Base-by-base conservation (phyloP, 2,888 invertebrate species). In the Drosophila neonasuta region DNA sequence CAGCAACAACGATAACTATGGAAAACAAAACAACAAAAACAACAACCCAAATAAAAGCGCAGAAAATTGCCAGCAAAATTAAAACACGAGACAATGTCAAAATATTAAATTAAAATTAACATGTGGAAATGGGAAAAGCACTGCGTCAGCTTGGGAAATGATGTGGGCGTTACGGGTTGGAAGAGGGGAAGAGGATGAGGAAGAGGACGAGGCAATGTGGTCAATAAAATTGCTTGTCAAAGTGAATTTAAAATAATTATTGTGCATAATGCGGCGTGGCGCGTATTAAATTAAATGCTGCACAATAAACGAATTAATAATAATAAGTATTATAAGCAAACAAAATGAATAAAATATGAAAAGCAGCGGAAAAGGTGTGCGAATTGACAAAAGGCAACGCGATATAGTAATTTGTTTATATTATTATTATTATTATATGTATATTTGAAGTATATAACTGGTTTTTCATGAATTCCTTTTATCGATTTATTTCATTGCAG, bases 181-280 rank as follows among this genome's bases (percentile, higher is more conserved):
- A 36, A 24, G 32, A 36, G 44, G 34, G 36, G 15, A 8, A 15
- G 11, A 7, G 11, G 8, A 34, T 13, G 34, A 8, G 17, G 49
- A 39, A 9, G 10, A 9, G 24, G 24, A 1, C 1, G 7, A 29
- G 36, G 20, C 30, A 51, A 9, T 30, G 44, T 39, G 67, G 41
- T 59, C 58, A 55, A 62, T 51, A 70, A 73, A 77, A 73, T 64
- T 57, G 78, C 83, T 78, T 86, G 83, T 84, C 83, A 84, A 84
- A 84, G 77, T 79, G 83, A 86, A 84, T 84, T 84, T 84, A 84
- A 84, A 86, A 84, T 84, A 84, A 84, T 84, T 84, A 86, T 82
- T 71, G 78, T 62, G 66, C 79, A 85, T 84, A 75, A 86, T 86
- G 81, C 73, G 79, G 69, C 83, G 57, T 73, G 71, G 68, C 73